Evolutionary conservation across 2,113 vertebrate species (phyloP), one percentile per base, ranked within the genome.

Genomic region (Stigmatopora argus): DNA sequence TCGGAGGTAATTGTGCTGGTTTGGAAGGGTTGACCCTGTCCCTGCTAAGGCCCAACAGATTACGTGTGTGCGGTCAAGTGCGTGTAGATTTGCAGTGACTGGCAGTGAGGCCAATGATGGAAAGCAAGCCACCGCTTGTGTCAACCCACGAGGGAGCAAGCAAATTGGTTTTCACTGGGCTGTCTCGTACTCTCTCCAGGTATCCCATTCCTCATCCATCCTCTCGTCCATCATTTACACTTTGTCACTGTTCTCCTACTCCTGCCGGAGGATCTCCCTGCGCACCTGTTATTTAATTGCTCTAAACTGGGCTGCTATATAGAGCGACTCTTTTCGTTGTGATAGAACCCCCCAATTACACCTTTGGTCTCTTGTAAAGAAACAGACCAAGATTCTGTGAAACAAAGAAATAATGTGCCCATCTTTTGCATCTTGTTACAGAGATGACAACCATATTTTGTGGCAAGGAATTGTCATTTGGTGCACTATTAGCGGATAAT

Each of bases 1-100:
- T 76, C 87, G 74, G 73, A 80, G 80, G 85, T 87, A 88, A 89
- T 85, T 87, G 87, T 83, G 81, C 85, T 83, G 80, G 74, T 86
- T 85, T 83, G 76, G 72, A 78, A 64, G 82, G 73, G 69, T 82
- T 80, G 75, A 86, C 81, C 82, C 80, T 51, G 68, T 71, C 68
- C 66, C 76, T 59, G 58, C 77, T 71, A 60, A 57, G 75, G 75
- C 74, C 78, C 52, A 58, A 69, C 38, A 41, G 69, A 0, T 71
- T 65, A 66, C 68, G 69, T 19, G 55, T 5, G 44, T 34, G 62
- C 68, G 65, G n/a, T 58, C 11, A 47, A 41, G 34, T 68, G 59
- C 14, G 52, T 71, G 61, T 55, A 19, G 21, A 56, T 71, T 71
- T 74, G 80, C 73, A 75, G 69, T 85, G 85, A 87, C 78, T 86